A percentile compares a stretch with the other conserved stretches of the same genome.
These are phyloP conservation scores for Sarcophaga bullata DNA, from an alignment of 1,140 invertebrate genomes.

Conservation along the genomic window DNA sequence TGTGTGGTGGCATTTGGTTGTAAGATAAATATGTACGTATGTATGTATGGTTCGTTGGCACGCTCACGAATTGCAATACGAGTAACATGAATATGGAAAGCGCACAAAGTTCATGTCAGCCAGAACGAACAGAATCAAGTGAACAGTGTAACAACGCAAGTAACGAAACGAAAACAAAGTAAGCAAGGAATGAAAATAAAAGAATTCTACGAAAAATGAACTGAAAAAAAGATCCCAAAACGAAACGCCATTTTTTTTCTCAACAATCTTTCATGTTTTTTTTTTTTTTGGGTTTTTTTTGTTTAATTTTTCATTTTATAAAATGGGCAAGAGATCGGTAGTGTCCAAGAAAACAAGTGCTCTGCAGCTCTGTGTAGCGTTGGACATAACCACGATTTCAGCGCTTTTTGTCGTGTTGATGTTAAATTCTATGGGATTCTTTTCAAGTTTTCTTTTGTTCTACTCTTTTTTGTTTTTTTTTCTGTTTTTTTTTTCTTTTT, in stretches of 20 bases:
- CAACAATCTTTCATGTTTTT: background rate
- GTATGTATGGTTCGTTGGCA: conserved; percentile 5
- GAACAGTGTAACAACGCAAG: conserved; percentile 13
- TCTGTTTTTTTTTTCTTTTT: background rate
- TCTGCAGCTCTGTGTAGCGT: conserved; percentile 3
- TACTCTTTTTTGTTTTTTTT: background rate
- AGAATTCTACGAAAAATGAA: conserved; percentile 27
- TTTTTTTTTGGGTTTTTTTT: no score
- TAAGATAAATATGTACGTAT: background rate
- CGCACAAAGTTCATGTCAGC: conserved; percentile 34
- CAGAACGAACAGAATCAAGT: conserved; percentile 11
- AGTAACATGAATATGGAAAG: background rate
- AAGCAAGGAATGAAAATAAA: conserved; percentile 5
- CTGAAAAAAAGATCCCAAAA: background rate
- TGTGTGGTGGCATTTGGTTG: conserved; percentile 3
- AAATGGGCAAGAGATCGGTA: no score
- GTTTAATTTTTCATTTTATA: no score
- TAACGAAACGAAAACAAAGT: conserved; percentile 16
- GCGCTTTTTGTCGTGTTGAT: conserved; percentile 33
- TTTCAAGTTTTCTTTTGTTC: background rate
- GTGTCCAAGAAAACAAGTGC: conserved; percentile 5
- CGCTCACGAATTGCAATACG: conserved; percentile 37
- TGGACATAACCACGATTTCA: conserved; percentile 36
- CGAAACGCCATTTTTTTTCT: conserved; percentile 30
- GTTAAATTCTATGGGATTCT: background rate